These are phyloP conservation scores for Megaceryle alcyon DNA, from an alignment of 2,797 vertebrate genomes.

Conservation along the genomic window DNA sequence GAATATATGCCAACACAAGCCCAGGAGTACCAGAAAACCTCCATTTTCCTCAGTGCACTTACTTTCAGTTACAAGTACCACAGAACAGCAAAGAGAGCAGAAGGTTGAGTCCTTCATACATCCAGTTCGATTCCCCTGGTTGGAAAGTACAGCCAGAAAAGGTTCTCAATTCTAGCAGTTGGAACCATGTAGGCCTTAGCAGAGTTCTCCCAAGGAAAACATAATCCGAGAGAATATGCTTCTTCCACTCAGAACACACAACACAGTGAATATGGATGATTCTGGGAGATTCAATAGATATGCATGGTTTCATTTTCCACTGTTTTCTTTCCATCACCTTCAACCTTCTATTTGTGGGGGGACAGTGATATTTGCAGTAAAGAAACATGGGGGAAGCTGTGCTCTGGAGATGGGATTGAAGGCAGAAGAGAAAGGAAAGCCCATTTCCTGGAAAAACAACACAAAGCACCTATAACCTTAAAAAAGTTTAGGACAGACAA, in stretches of 20 bases:
- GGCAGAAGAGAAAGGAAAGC: not conserved
- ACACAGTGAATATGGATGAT: not conserved
- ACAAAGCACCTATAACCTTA: not conserved
- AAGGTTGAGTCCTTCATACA: not conserved
- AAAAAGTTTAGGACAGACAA: not conserved
- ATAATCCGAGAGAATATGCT: not conserved
- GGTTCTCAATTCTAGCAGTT: not conserved
- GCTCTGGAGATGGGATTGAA: not conserved
- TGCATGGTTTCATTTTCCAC: not conserved
- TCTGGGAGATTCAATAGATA: not conserved
- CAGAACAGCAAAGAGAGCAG: not conserved
- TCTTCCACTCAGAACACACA: not conserved
- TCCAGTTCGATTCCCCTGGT: fast-evolving
- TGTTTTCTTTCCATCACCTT: not conserved
- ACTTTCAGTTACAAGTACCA: not conserved
- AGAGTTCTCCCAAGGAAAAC: not conserved
- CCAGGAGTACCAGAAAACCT: not conserved
- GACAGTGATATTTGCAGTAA: not conserved
- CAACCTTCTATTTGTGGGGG: not conserved
- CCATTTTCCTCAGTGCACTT: not conserved
- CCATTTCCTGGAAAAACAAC: not conserved
- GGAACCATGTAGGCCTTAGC: not conserved
- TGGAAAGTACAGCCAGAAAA: not conserved
- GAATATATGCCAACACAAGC: not conserved
- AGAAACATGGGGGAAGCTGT: not conserved